A percentile compares a stretch with the other conserved stretches of the same genome.
phyloP scores from a whole-genome alignment of 2,888 invertebrate species.

The Melolontha melolontha region DNA sequence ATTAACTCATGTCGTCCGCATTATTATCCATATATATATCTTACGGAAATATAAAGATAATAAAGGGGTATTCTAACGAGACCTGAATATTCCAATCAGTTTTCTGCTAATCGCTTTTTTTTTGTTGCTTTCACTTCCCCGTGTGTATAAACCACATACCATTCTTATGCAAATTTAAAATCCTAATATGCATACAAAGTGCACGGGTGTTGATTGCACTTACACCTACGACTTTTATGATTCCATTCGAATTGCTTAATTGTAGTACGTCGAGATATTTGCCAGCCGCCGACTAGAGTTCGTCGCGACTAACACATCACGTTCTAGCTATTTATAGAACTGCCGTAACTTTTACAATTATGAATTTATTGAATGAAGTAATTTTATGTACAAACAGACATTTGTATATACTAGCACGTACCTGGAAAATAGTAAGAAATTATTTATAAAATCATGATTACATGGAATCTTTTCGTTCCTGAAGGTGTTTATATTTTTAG shows the following conservation, averaged over 20 bases:
- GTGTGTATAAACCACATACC: conserved; percentile 33
- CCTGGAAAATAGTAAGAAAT: too few species aligned
- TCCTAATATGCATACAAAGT: conserved; percentile 43
- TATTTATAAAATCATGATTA: too few species aligned
- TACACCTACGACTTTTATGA: conserved; percentile 43
- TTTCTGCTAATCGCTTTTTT: neutral
- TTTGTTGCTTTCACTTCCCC: conserved; percentile 7
- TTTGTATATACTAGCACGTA: too few species aligned
- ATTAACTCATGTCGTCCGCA: too few species aligned
- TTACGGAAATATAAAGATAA: too few species aligned
- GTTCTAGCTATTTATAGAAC: too few species aligned
- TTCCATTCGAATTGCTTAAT: conserved; percentile 42
- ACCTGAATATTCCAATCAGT: conserved; percentile 36
- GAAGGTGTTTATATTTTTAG: too few species aligned
- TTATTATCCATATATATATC: too few species aligned
- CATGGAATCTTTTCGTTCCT: too few species aligned
- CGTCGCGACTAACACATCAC: neutral
- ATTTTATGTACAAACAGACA: too few species aligned
- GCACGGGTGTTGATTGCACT: conserved; percentile 39
- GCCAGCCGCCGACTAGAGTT: conserved; percentile 15
- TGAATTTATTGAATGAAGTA: too few species aligned
- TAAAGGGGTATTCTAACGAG: neutral
- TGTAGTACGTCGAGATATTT: conserved; percentile 26
- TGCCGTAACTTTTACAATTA: too few species aligned
- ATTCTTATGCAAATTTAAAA: conserved; percentile 42